Evolutionary conservation across 2,113 vertebrate genomes (phyloP), one percentile per base, ranked within the genome.

Genomic region (Petromus typicus): DNA sequence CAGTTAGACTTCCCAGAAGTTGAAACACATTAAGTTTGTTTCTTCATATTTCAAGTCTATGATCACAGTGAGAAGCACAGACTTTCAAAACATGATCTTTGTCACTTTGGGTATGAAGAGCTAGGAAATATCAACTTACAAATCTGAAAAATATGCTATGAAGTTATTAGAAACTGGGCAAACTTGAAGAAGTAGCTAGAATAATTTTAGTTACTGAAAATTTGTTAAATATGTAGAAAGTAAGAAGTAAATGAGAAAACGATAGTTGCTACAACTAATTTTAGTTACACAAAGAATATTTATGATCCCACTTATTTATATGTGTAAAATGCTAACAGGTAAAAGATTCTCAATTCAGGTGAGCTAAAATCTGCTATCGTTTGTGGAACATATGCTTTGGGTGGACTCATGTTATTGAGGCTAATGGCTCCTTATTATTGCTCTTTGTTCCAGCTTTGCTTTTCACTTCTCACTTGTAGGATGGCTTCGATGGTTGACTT

Each of bases 401-500:
- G 87, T 95, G 45, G 84, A 51, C 81, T 40, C n/a, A 4, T 61
- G 45, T 95, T 90, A 96, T 97, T 96, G 94, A 94, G 94, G 93
- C 91, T 97, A 98, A 98, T 98, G 95, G 76, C 37, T 96, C 82
- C 90, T 97, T 98, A 91, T 94, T 97, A 96, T 89, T 80, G 75
- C 32, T 93, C 87, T 97, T 96, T 93, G 94, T 98, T 95, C 90
- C 91, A 94, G 98, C 93, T 97, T 97, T 96, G 94, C 59, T 95
- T 96, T 97, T 98, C 54, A 83, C 54, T 97, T 32, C 64, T 97
- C 95, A 94, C 90, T 97, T 98, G 97, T 85, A 92, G 84, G 89
- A 91, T 80, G 98, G 97, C 97, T 97, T 98, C 97, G 98, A 97
- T 96, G 98, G 92, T 89, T 98, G 96, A 17, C 80, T 98, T 96